Evolutionary conservation across 2,888 invertebrate species (phyloP).

Genomic region (Drosophila fungiperda): DNA sequence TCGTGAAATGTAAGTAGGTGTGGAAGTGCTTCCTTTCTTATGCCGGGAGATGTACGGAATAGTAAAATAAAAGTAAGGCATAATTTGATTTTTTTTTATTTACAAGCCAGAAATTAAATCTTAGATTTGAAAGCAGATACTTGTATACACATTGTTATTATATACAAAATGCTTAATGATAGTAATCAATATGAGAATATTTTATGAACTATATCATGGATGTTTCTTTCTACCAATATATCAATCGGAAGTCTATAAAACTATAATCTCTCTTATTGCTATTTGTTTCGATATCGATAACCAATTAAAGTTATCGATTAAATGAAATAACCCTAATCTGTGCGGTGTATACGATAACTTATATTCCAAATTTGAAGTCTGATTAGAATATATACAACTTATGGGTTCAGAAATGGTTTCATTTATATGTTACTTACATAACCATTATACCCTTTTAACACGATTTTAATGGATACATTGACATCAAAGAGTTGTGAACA

Average conservation of each 20-base stretch:
- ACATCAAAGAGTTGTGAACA: conserved; percentile 47
- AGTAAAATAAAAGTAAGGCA: background rate
- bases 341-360: background rate
- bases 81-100: background rate
- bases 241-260: background rate
- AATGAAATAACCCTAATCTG: background rate
- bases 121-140: too few species aligned
- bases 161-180: background rate
- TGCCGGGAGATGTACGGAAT: background rate
- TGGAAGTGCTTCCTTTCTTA: background rate
- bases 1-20: background rate
- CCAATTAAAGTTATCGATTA: too few species aligned
- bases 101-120: background rate
- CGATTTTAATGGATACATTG: background rate
- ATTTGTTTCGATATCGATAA: too few species aligned
- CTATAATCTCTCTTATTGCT: background rate
- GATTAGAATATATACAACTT: background rate
- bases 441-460: background rate
- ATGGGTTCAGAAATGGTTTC: background rate
- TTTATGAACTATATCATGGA: rapidly evolving
- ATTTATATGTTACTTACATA: background rate
- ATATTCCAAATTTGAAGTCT: background rate
- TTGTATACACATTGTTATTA: background rate
- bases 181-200: background rate
- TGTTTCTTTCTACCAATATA: background rate